A percentile compares a stretch with the other conserved stretches of the same genome.
These are phyloP conservation scores for Agapostemon virescens DNA, from an alignment of 2,888 invertebrate species.

Conservation along the genomic window DNA sequence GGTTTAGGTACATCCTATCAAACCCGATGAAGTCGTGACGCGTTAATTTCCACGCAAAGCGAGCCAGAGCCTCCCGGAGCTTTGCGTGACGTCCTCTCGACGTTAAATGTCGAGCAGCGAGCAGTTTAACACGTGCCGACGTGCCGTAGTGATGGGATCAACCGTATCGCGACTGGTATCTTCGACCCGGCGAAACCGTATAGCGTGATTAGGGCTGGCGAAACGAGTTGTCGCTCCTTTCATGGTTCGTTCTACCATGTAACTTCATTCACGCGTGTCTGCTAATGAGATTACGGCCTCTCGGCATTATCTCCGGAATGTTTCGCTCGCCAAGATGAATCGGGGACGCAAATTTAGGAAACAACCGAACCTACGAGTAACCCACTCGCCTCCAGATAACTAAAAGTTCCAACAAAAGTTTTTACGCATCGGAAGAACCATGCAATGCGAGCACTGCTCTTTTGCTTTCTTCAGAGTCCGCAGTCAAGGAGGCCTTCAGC, in stretches of 20 bases:
- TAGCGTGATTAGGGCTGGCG: neutral
- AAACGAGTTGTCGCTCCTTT: slow-evolving; percentile 4
- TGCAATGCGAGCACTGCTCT: no score
- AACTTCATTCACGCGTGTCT: no score
- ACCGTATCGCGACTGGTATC: slow-evolving; percentile 32
- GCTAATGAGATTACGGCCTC: neutral
- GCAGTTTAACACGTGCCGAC: slow-evolving; percentile 66
- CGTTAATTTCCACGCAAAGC: slow-evolving; percentile 73
- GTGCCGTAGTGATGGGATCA: slow-evolving; percentile 49
- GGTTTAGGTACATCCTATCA: slow-evolving; percentile 65
- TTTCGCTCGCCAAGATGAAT: no score
- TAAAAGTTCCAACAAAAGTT: no score
- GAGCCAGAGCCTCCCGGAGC: slow-evolving; percentile 60
- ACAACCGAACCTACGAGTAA: no score
- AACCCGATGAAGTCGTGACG: slow-evolving; percentile 73
- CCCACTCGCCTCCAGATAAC: no score
- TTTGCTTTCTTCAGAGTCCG: no score
- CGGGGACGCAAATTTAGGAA: no score
- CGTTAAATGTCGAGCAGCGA: slow-evolving; percentile 66
- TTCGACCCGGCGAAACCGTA: neutral
- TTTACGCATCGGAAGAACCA: no score
- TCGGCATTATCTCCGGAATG: neutral
- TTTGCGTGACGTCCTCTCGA: slow-evolving; percentile 72
- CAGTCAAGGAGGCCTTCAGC: no score
- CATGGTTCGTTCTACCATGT: neutral